phyloP scores from a whole-genome alignment of 1,140 invertebrate genomes.

The Chelonus insularis region DNA sequence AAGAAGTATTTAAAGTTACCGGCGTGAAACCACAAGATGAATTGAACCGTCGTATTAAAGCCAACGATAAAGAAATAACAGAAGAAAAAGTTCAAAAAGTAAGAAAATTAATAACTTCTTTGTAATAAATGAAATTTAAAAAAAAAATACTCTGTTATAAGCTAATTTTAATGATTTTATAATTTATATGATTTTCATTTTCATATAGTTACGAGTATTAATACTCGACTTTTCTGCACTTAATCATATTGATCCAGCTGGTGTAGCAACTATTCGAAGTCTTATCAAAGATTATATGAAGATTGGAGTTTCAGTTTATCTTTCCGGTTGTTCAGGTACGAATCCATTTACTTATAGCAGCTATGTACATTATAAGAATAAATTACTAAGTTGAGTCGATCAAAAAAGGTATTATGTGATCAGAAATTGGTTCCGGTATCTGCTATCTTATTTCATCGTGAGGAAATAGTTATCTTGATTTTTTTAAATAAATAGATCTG shows the following conservation, averaged over 20 bases:
- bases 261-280: conserved; percentile 63
- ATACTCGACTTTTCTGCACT: conserved; percentile 73
- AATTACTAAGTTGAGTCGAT: not conserved
- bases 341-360: conserved; percentile 7
- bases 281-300: conserved; percentile 63
- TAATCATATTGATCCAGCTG: conserved; percentile 72
- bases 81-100: conserved; percentile 46
- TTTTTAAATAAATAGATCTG: too few relatives aligned
- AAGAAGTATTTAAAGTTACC: conserved; percentile 63
- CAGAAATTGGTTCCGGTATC: too few relatives aligned
- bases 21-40: conserved; percentile 58
- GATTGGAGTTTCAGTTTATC: conserved; percentile 62
- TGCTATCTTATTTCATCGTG: too few relatives aligned
- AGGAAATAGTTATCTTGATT: too few relatives aligned
- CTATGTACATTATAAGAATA: not conserved
- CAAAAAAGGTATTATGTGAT: too few relatives aligned
- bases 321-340: conserved; percentile 68
- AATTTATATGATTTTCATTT: conserved; percentile 5
- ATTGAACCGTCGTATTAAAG: conserved; percentile 36
- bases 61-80: conserved; percentile 45
- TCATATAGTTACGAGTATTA: conserved; percentile 60
- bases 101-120: conserved; percentile 1
- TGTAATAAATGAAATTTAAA: too few relatives aligned
- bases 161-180: too few relatives aligned
- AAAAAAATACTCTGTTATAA: too few relatives aligned